Percentiles rank a stretch among this genome's conserved stretches.
Evolutionary conservation across 1,140 invertebrate species (phyloP).

Genomic region (Campoletis sonorensis): DNA sequence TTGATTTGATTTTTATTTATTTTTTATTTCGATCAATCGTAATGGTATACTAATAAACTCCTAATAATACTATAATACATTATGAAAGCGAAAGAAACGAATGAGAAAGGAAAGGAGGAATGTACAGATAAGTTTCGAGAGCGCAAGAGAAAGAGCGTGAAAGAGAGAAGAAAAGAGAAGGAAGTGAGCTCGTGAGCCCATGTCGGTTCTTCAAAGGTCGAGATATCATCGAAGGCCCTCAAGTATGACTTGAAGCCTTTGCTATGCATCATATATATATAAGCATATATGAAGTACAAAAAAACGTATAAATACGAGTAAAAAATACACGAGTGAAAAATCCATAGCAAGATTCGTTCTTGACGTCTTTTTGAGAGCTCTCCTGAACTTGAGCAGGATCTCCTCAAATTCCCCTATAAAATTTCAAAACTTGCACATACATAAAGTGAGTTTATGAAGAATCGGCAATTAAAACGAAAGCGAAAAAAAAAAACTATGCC

Average conservation of each 20-base stretch:
- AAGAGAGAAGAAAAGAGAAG: not conserved
- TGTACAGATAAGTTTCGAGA: too few relatives aligned
- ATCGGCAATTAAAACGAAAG: not conserved
- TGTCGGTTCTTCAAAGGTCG: slow-evolving; percentile 39
- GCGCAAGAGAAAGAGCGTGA: not conserved
- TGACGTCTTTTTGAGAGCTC: slow-evolving; percentile 60
- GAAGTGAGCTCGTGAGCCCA: not conserved
- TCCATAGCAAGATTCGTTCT: slow-evolving; percentile 55
- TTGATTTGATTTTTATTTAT: not conserved
- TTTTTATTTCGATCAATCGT: not conserved
- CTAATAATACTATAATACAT: not conserved
- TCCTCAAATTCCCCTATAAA: slow-evolving; percentile 60
- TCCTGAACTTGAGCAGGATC: slow-evolving; percentile 53
- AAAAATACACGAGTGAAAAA: not conserved
- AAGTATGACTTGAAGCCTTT: slow-evolving; percentile 30
- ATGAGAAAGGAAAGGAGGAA: slow-evolving; percentile 3
- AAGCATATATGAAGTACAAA: too few relatives aligned
- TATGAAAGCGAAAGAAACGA: not conserved
- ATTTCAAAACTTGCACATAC: not conserved
- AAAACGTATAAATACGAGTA: not conserved
- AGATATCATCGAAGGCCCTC: slow-evolving; percentile 40
- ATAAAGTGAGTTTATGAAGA: not conserved
- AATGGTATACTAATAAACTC: slow-evolving; percentile 34
- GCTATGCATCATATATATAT: not conserved
- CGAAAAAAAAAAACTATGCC: not conserved